Base-by-base conservation (phyloP, 2,888 invertebrate species). In the Polymixis lichenea region DNA sequence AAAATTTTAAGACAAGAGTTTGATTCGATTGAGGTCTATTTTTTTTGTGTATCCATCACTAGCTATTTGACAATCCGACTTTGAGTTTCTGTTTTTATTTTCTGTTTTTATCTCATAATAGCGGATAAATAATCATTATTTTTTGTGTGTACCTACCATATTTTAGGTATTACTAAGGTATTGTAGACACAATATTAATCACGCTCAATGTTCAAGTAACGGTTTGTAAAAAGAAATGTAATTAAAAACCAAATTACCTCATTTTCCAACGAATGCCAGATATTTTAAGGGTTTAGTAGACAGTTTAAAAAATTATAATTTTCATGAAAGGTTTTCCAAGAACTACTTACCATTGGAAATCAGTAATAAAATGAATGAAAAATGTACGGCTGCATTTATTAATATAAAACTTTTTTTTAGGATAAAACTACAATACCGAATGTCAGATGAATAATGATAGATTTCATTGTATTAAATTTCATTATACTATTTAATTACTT, bases 361-460 rank as follows among this genome's bases (percentile, higher is more conserved):
- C 17, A 19, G 8, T 32, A 46, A 19, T 46, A 66, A 32, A 66
- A 17, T 53, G 1, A 32, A 53, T 46, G 46, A 17, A 13, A 46
- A 46, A 32, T 22, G 17, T 22, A 58, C 43, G 43, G 8, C 22
- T 19, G 9, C 11, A 46, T n/a, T 38, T 2, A 43, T 60, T 2
- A n/a, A 32, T 43, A 69, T 6, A 11, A 32, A 46, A 22, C 38
- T 28, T 32, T 38, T n/a, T 49, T 61, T 49, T 32, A 67, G 53
- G 61, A 61, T 46, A 61, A 74, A 43, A 38, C 32, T 53, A 61
- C 66, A 61, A 55, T 61, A 22, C 4, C 53, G 61, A 17, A 38
- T 19, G 13, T 17, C 28, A 58, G 25, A 17, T 58, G 5, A 13
- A n/a, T n/a, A n/a, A 55, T 55, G 6, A 13, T 55, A 55, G 22